Evolutionary conservation across 2,113 vertebrate species (phyloP).

Genomic region (Typhlomys cinereus): DNA sequence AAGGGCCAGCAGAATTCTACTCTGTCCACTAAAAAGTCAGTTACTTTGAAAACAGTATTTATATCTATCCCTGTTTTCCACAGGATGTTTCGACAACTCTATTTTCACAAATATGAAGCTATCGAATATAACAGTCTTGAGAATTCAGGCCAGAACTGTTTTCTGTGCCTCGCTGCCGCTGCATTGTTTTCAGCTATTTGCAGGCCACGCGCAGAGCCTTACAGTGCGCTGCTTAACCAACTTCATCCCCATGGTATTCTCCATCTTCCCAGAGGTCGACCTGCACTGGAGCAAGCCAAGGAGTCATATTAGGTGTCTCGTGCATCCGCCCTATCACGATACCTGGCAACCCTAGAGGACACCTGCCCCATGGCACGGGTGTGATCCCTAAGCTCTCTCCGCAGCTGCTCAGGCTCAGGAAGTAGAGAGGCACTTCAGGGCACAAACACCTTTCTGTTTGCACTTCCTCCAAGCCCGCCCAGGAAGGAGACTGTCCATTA

Average conservation of each 20-base stretch:
- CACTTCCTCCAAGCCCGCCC: too few species aligned
- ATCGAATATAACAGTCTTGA: not conserved
- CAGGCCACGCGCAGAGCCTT: too few species aligned
- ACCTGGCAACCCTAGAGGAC: not conserved
- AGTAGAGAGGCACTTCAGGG: not conserved
- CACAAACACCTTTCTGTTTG: not conserved
- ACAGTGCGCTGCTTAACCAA: too few species aligned
- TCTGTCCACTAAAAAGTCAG: not conserved
- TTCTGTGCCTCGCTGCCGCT: too few species aligned
- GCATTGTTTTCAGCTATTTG: not conserved
- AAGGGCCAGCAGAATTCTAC: not conserved
- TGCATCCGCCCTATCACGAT: too few species aligned
- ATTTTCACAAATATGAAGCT: not conserved
- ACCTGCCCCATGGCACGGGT: too few species aligned
- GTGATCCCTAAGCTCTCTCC: too few species aligned
- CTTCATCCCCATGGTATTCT: not conserved
- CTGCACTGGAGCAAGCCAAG: not conserved
- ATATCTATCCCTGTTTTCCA: not conserved
- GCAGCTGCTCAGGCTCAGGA: not conserved
- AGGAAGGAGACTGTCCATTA: too few species aligned
- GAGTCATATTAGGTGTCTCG: too few species aligned
- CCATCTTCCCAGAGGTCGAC: too few species aligned
- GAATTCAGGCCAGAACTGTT: not conserved
- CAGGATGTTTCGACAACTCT: constrained; percentile 4
- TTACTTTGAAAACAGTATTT: not conserved